Evolutionary conservation across 2,888 invertebrate species (phyloP).

Genomic region (Hydropsyche betteni): DNA sequence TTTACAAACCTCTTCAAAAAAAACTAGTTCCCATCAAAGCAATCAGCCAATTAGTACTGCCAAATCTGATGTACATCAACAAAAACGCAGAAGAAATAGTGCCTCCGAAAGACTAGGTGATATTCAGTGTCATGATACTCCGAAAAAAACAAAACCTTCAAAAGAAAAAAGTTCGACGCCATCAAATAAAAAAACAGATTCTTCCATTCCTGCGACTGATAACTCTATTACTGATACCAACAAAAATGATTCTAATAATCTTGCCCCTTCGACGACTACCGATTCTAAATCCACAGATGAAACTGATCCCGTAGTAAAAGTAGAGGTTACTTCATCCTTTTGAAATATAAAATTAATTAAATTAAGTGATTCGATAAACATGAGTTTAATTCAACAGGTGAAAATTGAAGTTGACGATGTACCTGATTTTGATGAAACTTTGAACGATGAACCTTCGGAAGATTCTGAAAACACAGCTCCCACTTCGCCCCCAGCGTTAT

Average conservation of each 20-base stretch:
- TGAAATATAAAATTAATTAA: too few relatives aligned
- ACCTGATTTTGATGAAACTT: slow-evolving; percentile 26
- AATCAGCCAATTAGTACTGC: slow-evolving; percentile 52
- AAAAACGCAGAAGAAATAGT: slow-evolving; percentile 63
- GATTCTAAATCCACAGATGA: background rate
- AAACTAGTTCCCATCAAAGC: slow-evolving; percentile 24
- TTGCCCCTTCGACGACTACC: background rate
- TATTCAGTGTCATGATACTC: slow-evolving; percentile 51
- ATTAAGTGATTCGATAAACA: too few relatives aligned
- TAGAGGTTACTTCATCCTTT: background rate
- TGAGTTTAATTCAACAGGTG: slow-evolving; percentile 35
- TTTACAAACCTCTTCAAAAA: slow-evolving; percentile 43
- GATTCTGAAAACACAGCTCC: slow-evolving; percentile 10
- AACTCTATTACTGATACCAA: slow-evolving; percentile 34
- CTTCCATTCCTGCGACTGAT: slow-evolving; percentile 34
- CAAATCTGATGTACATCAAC: slow-evolving; percentile 52
- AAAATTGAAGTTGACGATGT: slow-evolving; percentile 46
- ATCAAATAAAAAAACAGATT: slow-evolving; percentile 53
- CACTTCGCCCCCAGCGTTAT: slow-evolving; percentile 57
- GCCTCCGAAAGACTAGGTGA: slow-evolving; percentile 57
- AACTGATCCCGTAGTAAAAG: background rate
- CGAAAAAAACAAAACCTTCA: slow-evolving; percentile 59
- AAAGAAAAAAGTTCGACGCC: slow-evolving; percentile 60
- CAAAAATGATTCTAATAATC: slow-evolving; percentile 55
- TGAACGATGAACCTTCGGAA: slow-evolving; percentile 14